Evolutionary conservation across 2,113 vertebrate genomes (phyloP).

Genomic region (Lampris incognitus): DNA sequence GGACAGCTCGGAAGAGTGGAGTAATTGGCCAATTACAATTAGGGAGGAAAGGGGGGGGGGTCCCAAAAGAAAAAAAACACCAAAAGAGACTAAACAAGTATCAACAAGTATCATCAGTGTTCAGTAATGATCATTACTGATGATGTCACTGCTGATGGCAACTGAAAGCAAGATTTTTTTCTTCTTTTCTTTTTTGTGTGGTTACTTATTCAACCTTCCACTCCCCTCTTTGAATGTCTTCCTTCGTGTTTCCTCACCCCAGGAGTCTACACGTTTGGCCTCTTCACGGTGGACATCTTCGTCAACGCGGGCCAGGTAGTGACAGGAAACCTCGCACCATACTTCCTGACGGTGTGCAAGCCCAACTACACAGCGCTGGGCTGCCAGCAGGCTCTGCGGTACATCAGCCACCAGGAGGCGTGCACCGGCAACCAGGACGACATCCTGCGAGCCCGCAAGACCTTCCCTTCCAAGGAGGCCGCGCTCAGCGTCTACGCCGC

Average conservation of each 20-base stretch:
- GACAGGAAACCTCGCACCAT: conserved; percentile 95
- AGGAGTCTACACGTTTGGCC: conserved; percentile 97
- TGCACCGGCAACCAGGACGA: conserved; percentile 96
- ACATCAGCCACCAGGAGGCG: conserved; percentile 94
- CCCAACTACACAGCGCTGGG: conserved; percentile 97
- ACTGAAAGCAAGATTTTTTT: neutral
- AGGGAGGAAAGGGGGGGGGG: too few relatives aligned
- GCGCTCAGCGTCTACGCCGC: conserved; percentile 95
- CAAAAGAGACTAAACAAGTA: neutral
- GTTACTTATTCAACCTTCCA: too few relatives aligned
- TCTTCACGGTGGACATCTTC: conserved; percentile 98
- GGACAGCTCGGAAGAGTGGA: too few relatives aligned
- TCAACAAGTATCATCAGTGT: too few relatives aligned
- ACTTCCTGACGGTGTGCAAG: conserved; percentile 97
- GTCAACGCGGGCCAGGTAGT: conserved; percentile 98
- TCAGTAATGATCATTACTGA: neutral
- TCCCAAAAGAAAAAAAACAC: neutral
- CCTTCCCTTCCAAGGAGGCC: conserved; percentile 99
- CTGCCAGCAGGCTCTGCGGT: conserved; percentile 93
- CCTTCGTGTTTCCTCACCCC: conserved; percentile 39
- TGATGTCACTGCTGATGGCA: neutral
- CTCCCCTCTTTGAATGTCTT: neutral
- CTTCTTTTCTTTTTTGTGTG: neutral
- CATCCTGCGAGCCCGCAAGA: conserved; percentile 92
- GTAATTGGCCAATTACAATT: too few relatives aligned